Evolutionary conservation across 1,140 invertebrate species (phyloP), one percentile per base, ranked within the genome.

Genomic region (Drosophila burlai): DNA sequence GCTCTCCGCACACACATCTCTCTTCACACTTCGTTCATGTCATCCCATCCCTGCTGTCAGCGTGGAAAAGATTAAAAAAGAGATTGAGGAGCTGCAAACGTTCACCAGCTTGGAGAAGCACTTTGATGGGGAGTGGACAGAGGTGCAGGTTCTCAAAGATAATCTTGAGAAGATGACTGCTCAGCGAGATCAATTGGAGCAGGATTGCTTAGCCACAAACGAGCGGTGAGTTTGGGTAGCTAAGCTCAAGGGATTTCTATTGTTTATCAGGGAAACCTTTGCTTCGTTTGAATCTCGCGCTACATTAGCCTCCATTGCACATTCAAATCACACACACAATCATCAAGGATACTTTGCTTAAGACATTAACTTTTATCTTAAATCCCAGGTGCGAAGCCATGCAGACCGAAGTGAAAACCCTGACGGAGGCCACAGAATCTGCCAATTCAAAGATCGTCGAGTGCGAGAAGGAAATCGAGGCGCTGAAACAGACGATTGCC

Each of bases 51-150:
- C 18, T 24, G n/a, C 24, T 24, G 24, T 3, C 38, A 91, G 86
- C 36, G 60, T 60, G 65, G 69, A 83, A 57, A 66, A 80, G 46
- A 58, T 79, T 45, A 76, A 77, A 54, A 72, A 69, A 16, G 81
- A 91, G 24, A 46, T 80, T 10, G 54, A 77, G 60, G 89, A 91
- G 47, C 63, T 92, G 29, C 67, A 76, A 68, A 80, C 69, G 13
- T 92, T 90, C 67, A 83, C 78, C 24, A 86, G 79, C 7, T 74
- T 91, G 57, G 91, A 92, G 54, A 82, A 89, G 13, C 78, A 83
- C 29, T 66, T 77, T 26, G 69, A 77, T 31, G 61, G 50, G 4
- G 69, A 91, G 47, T 82, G 78, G 76, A 76, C 84, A 3, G 47
- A 67, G 16, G 45, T 31, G 26, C 52, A 67, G 42, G 62, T 52